Evolutionary conservation across 2,113 vertebrate species (phyloP), one percentile per base, ranked within the genome.

Genomic region (Lepisosteus osseus): DNA sequence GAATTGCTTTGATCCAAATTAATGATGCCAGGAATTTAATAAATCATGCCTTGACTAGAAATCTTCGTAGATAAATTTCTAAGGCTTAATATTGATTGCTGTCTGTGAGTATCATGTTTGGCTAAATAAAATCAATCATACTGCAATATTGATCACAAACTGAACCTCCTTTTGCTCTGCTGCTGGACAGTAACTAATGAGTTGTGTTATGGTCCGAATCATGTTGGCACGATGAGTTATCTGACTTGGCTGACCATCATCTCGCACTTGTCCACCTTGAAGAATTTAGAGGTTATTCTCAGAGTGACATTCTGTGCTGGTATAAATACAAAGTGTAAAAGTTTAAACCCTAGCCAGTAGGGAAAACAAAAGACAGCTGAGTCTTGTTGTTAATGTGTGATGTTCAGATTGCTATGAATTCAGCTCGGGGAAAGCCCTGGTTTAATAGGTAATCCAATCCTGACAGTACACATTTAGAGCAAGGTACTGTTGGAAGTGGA

Each of bases 141-240:
- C 66, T 14, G 6, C 72, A 59, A 69, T 79, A 75, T 72, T 74
- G 61, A 69, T 72, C 70, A 74, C 59, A 14, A 71, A 66, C 70
- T 45, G 54, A 55, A n/a, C 51, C 13, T 43, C 47, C 62, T 56
- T 54, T 61, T 55, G 66, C 77, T 69, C 68, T 63, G 62, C 9
- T 73, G 44, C 63, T 17, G 64, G 73, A 80, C 76, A 72, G 76
- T 69, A 72, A 68, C 74, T 78, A 80, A 80, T 74, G 79, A 78
- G 74, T 70, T 43, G 61, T 29, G 44, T 74, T 73, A 56, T 61
- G 72, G 73, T 71, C 61, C 59, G 54, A 69, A 65, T 65, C 15
- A 65, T 41, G 62, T 65, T 65, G 62, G 62, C 62, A 65, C 17
- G 41, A 65, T 65, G 62, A 65, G n/a, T 65, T 65, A 41, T 65